These are phyloP conservation scores for Actinemys pallida DNA, from an alignment of 2,113 vertebrate species.

Conservation along the genomic window DNA sequence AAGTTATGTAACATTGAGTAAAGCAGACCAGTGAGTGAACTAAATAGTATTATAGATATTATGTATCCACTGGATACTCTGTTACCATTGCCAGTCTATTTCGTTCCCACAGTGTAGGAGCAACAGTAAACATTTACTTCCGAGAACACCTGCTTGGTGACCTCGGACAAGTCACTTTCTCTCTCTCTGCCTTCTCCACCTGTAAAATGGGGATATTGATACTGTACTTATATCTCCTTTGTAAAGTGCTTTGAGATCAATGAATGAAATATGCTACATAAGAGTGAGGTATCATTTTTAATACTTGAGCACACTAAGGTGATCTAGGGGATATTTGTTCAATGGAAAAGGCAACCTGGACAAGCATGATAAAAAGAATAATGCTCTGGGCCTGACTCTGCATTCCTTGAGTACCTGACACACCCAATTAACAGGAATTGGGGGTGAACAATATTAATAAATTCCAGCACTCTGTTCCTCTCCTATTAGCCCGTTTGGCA, in stretches of 20 bases:
- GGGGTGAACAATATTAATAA: background rate
- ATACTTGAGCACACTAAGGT: background rate
- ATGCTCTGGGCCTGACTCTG: fast-evolving
- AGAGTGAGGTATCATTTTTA: background rate
- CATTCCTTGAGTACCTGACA: background rate
- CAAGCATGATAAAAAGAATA: background rate
- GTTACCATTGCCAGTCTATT: background rate
- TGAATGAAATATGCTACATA: background rate
- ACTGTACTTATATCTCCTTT: background rate
- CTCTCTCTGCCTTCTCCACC: background rate
- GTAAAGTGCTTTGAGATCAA: background rate
- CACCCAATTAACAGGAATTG: background rate
- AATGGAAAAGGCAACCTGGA: background rate
- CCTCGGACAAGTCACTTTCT: background rate
- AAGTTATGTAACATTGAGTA: background rate
- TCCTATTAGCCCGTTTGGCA: background rate
- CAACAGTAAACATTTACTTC: background rate
- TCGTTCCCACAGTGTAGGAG: background rate
- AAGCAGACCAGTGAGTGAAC: background rate
- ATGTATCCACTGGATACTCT: background rate
- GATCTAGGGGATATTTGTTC: background rate
- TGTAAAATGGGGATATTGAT: background rate
- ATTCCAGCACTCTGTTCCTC: background rate
- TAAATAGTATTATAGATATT: background rate
- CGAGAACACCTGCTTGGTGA: background rate